Evolutionary conservation across 1,140 invertebrate species (phyloP).

Genomic region (Ooceraea biroi): DNA sequence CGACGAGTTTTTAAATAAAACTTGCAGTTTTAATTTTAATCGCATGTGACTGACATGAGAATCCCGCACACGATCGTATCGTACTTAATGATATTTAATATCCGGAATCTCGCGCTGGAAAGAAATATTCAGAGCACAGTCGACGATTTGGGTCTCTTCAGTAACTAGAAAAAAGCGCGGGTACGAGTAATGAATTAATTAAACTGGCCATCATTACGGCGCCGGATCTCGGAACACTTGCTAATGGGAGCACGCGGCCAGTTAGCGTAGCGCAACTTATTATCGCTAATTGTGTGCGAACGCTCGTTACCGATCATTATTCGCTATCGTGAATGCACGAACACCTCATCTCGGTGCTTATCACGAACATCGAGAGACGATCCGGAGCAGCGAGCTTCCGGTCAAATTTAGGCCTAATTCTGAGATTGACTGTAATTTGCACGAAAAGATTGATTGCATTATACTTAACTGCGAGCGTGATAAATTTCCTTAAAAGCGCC

Average conservation of each 20-base stretch:
- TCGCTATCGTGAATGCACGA: slow-evolving; percentile 41
- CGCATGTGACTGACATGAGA: too few species aligned
- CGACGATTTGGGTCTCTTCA: slow-evolving; percentile 65
- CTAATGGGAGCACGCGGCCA: slow-evolving; percentile 82
- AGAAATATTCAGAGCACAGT: slow-evolving; percentile 76
- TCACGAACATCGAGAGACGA: slow-evolving; percentile 8
- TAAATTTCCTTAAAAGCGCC: slow-evolving; percentile 2
- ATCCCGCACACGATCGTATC: too few species aligned
- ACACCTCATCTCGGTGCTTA: neutral
- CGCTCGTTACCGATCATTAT: slow-evolving; percentile 54
- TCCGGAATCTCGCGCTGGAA: slow-evolving; percentile 37
- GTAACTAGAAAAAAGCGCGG: slow-evolving; percentile 13
- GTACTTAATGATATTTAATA: too few species aligned
- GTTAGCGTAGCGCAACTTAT: slow-evolving; percentile 65
- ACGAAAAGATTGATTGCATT: neutral
- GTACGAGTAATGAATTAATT: slow-evolving; percentile 78
- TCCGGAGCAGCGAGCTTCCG: slow-evolving; percentile 8
- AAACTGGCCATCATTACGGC: slow-evolving; percentile 69
- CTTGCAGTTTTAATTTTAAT: too few species aligned
- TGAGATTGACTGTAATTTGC: neutral
- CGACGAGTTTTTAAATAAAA: too few species aligned
- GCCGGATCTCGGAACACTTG: slow-evolving; percentile 84
- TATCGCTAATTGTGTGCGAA: slow-evolving; percentile 5
- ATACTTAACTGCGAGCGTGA: neutral
- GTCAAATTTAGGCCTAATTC: neutral